These are phyloP conservation scores for Sycophila texana DNA, from an alignment of 2,888 invertebrate species.

Conservation along the genomic window DNA sequence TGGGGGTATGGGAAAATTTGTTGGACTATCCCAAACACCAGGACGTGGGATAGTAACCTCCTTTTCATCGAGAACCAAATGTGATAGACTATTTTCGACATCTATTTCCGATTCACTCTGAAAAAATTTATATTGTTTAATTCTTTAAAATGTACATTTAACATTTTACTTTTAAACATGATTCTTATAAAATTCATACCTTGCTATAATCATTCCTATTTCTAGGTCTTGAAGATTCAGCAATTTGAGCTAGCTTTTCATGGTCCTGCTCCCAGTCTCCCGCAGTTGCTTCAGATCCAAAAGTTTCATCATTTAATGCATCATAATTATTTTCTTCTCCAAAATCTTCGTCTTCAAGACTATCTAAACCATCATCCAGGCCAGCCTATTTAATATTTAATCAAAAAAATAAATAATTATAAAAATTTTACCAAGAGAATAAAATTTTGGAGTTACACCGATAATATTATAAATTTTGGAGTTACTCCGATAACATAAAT, in stretches of 20 bases:
- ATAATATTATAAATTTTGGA: too few species aligned
- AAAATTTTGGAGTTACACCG: too few species aligned
- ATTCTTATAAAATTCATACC: constrained; percentile 33
- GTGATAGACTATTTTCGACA: constrained; percentile 78
- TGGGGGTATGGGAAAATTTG: constrained; percentile 66
- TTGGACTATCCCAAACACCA: constrained; percentile 77
- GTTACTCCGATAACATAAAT: too few species aligned
- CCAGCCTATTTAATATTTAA: constrained; percentile 59
- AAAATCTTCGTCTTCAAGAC: constrained; percentile 80
- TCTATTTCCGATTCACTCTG: constrained; percentile 69
- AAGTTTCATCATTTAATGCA: constrained; percentile 94
- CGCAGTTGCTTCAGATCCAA: constrained; percentile 85
- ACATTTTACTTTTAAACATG: neutral
- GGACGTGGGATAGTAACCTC: constrained; percentile 76
- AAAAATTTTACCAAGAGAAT: neutral
- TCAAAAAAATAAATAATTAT: neutral
- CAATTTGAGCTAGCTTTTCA: constrained; percentile 81
- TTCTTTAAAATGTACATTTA: neutral
- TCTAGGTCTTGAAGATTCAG: constrained; percentile 76
- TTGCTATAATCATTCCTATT: constrained; percentile 60
- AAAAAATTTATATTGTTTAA: neutral
- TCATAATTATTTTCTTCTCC: constrained; percentile 90
- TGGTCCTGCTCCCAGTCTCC: constrained; percentile 87
- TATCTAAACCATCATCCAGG: constrained; percentile 71
- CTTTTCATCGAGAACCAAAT: constrained; percentile 79